Percentiles rank a stretch among this genome's conserved stretches.
phyloP scores from a whole-genome alignment of 2,113 vertebrate species.

The Corythaixoides concolor region DNA sequence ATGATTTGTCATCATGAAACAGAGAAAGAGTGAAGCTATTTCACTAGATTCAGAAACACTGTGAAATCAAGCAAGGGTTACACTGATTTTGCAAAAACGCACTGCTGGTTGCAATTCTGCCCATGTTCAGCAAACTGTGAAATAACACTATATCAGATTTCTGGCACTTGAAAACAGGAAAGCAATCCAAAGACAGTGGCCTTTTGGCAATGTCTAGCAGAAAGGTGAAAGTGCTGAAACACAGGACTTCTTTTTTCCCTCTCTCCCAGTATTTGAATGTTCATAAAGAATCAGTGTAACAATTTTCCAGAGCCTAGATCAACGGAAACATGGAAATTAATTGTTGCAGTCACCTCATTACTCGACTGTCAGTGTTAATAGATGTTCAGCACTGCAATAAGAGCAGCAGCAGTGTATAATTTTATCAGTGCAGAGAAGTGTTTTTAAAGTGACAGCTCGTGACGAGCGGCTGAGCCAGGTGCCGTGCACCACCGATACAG shows the following conservation, averaged over 20 bases:
- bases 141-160: constrained; percentile 10
- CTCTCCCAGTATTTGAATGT: background rate
- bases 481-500: rapidly evolving
- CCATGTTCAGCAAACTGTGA: constrained; percentile 17
- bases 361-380: constrained; percentile 2
- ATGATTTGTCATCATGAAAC: background rate
- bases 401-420: background rate
- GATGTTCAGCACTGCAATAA: background rate
- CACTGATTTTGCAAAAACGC: background rate
- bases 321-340: constrained; percentile 48
- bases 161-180: background rate
- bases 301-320: background rate
- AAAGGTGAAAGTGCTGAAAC: constrained; percentile 19
- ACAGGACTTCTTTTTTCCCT: background rate
- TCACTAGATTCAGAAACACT: background rate
- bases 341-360: constrained; percentile 46
- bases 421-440: background rate
- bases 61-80: background rate
- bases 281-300: background rate
- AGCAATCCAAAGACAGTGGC: background rate
- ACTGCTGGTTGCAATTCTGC: background rate
- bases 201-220: background rate
- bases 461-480: rapidly evolving
- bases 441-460: background rate
- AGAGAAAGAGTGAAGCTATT: background rate